Base-by-base conservation (phyloP, 2,797 vertebrate species). In the Etheostoma nigrum region DNA sequence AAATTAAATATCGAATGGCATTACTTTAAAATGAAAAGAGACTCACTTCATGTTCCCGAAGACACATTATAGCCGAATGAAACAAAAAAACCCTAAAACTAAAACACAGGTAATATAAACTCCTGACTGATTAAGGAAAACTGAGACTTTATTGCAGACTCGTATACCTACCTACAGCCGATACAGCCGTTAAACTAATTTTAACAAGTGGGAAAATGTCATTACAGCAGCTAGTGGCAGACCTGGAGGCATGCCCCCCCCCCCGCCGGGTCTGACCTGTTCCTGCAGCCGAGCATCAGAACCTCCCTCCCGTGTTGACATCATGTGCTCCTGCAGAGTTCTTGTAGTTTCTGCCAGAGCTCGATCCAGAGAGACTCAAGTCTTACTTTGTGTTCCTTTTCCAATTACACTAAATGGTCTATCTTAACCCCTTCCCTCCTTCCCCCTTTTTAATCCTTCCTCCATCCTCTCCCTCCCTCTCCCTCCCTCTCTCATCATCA, bases 251-350 rank as follows among this genome's bases (percentile, higher is more conserved):
- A 2, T 6, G 12, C 4, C 13, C 5, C 33, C 21, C 48, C n/a
- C 14, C 49, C 51, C 2, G 6, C 44, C 0, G 8, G 6, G 27
- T 23, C 72, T 82, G 75, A 78, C 80, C 75, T 82, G 80, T 57
- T 42, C 9, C 75, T 47, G 73, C 1, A 13, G 30, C 19, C 45
- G 0, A 3, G n/a, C 12, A 8, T 30, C 45, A 6, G 18, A 5
- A n/a, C 13, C 30, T 5, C 30, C 30, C 30, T 30, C 30, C 30
- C 30, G 30, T 30, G 5, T 30, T 30, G 30, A 30, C 30, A 6
- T 5, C 30, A 30, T 30, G 30, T 30, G 30, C 5, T 30, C 30
- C 30, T 30, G 19, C 53, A 11, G 42, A 1, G 8, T 23, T 23
- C 6, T 48, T 30, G 12, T 5, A 3, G 16, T 27, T 76, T 27